Evolutionary conservation across 2,113 vertebrate genomes (phyloP).

Genomic region (human (Homo sapiens)): DNA sequence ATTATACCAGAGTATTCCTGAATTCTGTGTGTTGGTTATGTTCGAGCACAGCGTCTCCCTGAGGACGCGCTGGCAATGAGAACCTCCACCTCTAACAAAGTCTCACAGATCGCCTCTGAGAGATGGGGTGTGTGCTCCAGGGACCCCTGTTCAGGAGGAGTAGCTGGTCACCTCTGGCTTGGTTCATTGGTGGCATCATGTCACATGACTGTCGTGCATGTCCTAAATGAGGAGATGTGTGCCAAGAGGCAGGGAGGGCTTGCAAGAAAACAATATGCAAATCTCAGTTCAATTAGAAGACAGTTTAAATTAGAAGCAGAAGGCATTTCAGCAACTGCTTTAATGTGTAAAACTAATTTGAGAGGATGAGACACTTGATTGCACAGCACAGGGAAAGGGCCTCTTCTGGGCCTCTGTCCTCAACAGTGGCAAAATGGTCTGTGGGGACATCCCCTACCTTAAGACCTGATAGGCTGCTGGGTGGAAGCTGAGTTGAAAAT

Average conservation of each 20-base stretch:
- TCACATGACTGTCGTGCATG: background rate
- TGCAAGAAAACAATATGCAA: constrained; percentile 23
- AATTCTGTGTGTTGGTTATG: background rate
- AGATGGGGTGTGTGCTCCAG: background rate
- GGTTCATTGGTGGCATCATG: constrained; percentile 56
- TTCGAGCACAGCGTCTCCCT: constrained; percentile 57
- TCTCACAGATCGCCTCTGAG: background rate
- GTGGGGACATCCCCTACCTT: background rate
- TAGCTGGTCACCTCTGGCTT: constrained; percentile 65
- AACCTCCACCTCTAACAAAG: background rate
- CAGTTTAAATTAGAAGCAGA: constrained; percentile 6
- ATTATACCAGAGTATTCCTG: background rate
- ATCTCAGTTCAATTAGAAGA: constrained; percentile 50
- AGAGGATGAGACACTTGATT: background rate
- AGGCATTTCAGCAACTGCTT: constrained; percentile 10
- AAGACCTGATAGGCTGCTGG: background rate
- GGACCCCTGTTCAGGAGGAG: constrained; percentile 57
- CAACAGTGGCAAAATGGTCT: background rate
- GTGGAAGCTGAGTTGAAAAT: background rate
- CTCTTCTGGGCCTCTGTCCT: background rate
- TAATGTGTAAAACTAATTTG: background rate
- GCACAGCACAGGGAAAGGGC: background rate
- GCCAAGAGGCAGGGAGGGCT: constrained; percentile 52
- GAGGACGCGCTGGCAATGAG: constrained; percentile 23
- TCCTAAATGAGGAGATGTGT: constrained; percentile 54